phyloP scores from a whole-genome alignment of 2,113 vertebrate genomes.

The Paracyprichromis sp. region DNA sequence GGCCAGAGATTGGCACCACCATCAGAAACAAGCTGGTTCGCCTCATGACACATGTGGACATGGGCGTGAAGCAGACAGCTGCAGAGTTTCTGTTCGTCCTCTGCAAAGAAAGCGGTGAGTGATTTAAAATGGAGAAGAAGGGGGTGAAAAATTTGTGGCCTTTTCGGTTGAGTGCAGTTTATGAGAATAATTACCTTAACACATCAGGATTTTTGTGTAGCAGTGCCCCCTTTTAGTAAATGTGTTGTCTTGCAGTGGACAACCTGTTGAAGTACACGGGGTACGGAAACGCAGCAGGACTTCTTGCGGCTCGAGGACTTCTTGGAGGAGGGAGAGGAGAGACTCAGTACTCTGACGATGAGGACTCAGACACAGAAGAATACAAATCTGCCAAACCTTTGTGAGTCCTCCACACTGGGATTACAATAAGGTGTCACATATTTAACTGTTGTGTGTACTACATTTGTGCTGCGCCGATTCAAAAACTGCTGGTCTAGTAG shows the following conservation, averaged over 20 bases:
- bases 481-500: not conserved
- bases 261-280: constrained; percentile 96
- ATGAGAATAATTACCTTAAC: not conserved
- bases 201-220: not conserved
- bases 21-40: constrained; percentile 94
- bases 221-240: not conserved
- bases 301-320: constrained; percentile 87
- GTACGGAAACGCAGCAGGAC: constrained; percentile 92
- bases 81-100: constrained; percentile 97
- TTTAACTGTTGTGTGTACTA: not conserved
- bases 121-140: not conserved
- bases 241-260: constrained; percentile 75
- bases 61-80: constrained; percentile 92
- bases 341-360: constrained; percentile 92
- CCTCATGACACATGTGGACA: constrained; percentile 95
- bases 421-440: not conserved
- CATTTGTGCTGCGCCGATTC: not conserved
- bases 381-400: constrained; percentile 91
- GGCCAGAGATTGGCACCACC: constrained; percentile 90
- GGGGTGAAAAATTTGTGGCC: not conserved
- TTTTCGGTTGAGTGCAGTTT: not conserved
- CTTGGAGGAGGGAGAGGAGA: constrained; percentile 91
- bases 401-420: constrained; percentile 45
- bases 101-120: constrained; percentile 93
- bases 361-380: constrained; percentile 96